Base-by-base conservation (phyloP, 2,113 vertebrate genomes). In the Cricetomys ansorgei region DNA sequence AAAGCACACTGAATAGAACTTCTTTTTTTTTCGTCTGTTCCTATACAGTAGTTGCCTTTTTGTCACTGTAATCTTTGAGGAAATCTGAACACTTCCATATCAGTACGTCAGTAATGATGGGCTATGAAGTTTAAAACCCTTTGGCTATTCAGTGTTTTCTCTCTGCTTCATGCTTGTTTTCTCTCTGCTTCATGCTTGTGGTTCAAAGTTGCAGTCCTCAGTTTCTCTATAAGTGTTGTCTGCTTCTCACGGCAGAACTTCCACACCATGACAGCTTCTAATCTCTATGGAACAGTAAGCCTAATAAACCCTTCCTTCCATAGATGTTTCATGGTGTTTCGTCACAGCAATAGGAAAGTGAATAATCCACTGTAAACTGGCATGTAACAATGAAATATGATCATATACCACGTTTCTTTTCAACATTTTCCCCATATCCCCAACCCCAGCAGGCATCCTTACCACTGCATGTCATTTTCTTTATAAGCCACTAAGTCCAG, bases 1-100 rank as follows among this genome's bases (percentile, higher is more conserved):
- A 31, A 85, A 91, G 40, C 89, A 80, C 88, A 64, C 19, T 31
- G 12, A 45, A 4, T 76, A 3, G 31, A 88, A 79, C 2, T 4
- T 84, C 25, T 0, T 88, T 91, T 92, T 0, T 75, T 87, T 88
- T 53, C 72, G 67, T n/a, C 59, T 12, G 2, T 34, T 92, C 1
- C 11, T 69, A 25, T 17, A 5, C 0, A 43, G 25, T 25, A 13
- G 23, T 62, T 86, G 16, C 9, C n/a, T 92, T 92, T 11, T 48
- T 13, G 7, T 70, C 15, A 10, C 34, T 0, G 19, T 37, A 9
- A 57, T 73, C 21, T 45, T 50, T 75, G 0, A 3, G 3, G 16
- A 21, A 73, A 70, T 70, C 11, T 15, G 7, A 77, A 27, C 7
- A 4, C 15, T 73, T 59, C 0, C 2, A 59, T 3, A 48, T 77